Evolutionary conservation across 2,888 invertebrate species (phyloP), one percentile per base, ranked within the genome.

Genomic region (Anagyrus pseudococci): DNA sequence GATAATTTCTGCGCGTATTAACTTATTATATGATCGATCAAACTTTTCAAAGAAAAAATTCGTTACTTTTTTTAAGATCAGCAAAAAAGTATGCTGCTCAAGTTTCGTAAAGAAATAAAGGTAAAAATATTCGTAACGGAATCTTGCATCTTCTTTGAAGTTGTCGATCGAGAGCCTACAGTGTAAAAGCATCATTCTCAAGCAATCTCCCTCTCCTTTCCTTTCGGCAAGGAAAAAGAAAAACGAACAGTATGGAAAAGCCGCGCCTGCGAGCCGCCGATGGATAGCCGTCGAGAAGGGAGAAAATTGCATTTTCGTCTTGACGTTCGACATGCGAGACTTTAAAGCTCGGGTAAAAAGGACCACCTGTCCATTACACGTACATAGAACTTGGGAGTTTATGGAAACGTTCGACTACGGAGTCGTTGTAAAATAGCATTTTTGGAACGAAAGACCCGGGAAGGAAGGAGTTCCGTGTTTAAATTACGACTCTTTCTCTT

Each of bases 211-310:
- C 29, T 29, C 46, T 20, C 26, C 46, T 41, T 40, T 10, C 15
- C 15, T 20, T 17, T n/a, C 23, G 44, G 25, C n/a, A n/a, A 22
- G 41, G 2, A 15, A 33, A 46, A 48, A 17, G 33, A 41, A 50
- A 58, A 53, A 17, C 57, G 57, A 53, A 57, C 48, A 44, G 53
- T 54, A 61, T 57, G 54, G 57, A 60, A 64, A 60, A 48, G 57
- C 53, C 49, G 23, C 19, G 4, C 19, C n/a, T 19, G 49, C 29
- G n/a, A n/a, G n/a, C 7, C 57, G 43, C 57, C 25, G 46, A 29
- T 56, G 40, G 22, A 57, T 46, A 26, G 25, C 33, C 13, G 26
- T 13, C 20, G 3, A 20, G 26, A 33, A 26, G 22, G 22, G n/a
- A 23, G 55, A 13, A 61, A 65, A 65, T 61, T 60, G 55, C 58